Percentiles rank a stretch among this genome's conserved stretches.
phyloP scores from a whole-genome alignment of 2,113 vertebrate species.

The Lophura nycthemera region DNA sequence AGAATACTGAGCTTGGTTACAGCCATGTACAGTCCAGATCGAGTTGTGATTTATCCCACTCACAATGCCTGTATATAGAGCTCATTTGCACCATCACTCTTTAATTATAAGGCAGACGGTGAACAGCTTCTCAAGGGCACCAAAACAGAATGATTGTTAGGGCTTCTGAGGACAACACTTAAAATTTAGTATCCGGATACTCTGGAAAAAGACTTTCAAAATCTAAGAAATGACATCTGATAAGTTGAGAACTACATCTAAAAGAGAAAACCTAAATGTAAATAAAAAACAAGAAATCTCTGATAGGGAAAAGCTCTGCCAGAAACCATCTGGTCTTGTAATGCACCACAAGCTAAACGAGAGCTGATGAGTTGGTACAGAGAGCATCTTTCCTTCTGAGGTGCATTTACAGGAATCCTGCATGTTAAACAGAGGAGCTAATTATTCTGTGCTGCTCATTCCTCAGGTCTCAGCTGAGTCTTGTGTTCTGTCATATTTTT shows the following conservation, averaged over 20 bases:
- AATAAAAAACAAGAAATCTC: not conserved
- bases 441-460: not conserved
- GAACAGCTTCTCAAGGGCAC: not conserved
- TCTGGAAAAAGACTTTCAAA: not conserved
- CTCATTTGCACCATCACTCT: not conserved
- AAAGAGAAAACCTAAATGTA: not conserved
- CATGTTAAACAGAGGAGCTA: constrained; percentile 7
- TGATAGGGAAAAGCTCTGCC: not conserved
- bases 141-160: not conserved
- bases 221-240: rapidly evolving
- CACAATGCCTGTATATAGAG: not conserved
- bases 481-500: not conserved
- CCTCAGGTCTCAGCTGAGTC: constrained; percentile 14
- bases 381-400: constrained; percentile 8
- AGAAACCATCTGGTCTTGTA: not conserved
- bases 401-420: constrained; percentile 18
- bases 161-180: not conserved
- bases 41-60: not conserved
- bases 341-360: not conserved
- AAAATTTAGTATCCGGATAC: not conserved
- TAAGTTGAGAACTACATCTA: not conserved
- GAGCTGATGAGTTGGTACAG: not conserved
- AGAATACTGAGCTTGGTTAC: rapidly evolving
- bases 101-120: not conserved
- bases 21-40: not conserved